Conservation (phyloP, 2,888 invertebrate genomes). For the Anticlea derivata region DNA sequence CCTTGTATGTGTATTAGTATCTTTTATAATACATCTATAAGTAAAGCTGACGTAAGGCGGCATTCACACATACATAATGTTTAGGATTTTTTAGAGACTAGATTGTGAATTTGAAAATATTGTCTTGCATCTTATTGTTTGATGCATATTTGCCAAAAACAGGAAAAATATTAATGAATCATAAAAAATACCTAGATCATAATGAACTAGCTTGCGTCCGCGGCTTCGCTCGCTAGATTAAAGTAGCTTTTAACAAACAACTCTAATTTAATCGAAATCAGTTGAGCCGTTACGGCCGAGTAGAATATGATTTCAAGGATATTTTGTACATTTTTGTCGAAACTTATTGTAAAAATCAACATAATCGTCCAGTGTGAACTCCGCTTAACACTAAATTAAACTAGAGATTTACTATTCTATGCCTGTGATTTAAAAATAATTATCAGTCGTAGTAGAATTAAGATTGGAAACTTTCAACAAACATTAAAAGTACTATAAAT, state of each 20-base stretch:
- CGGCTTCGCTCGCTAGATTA: no score
- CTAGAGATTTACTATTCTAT: conserved; percentile 14
- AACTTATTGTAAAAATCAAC: not conserved
- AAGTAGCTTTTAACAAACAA: no score
- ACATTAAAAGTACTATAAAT: not conserved
- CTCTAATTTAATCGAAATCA: no score
- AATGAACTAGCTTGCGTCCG: no score
- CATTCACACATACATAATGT: conserved; percentile 15
- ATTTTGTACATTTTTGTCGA: no score
- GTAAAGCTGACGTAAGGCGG: conserved; percentile 22
- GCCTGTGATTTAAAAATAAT: conserved; percentile 29
- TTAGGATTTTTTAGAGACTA: conserved; percentile 13
- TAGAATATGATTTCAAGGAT: no score
- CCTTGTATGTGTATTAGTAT: no score
- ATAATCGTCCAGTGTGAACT: conserved; percentile 18
- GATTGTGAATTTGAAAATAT: conserved; percentile 10
- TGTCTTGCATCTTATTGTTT: no score
- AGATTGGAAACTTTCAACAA: not conserved
- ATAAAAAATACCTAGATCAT: no score
- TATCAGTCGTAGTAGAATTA: conserved; percentile 33
- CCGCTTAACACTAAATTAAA: conserved; percentile 24
- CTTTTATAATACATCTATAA: conserved; percentile 14
- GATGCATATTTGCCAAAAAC: no score
- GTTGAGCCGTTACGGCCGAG: no score
- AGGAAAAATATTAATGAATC: no score